Percentiles rank a stretch among this genome's conserved stretches.
Evolutionary conservation across 2,888 invertebrate species (phyloP).

Genomic region (Chrysomela aeneicollis): DNA sequence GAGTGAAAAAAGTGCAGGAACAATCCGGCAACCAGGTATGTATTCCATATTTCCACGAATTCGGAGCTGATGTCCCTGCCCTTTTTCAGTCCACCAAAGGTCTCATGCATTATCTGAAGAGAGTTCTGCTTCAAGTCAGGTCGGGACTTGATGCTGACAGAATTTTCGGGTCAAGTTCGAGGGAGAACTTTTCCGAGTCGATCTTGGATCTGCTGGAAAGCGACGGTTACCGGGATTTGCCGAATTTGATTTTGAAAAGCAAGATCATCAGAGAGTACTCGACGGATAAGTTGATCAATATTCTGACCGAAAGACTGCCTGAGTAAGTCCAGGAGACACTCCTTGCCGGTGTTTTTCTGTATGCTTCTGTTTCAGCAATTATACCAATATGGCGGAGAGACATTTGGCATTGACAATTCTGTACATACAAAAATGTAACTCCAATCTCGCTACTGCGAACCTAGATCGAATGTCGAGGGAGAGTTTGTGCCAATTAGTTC

Average conservation of each 20-base stretch:
- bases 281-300: conserved; percentile 64
- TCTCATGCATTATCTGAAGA: conserved; percentile 57
- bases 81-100: conserved; percentile 55
- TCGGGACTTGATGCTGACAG: conserved; percentile 62
- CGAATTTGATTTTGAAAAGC: conserved; percentile 64
- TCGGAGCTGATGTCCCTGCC: background rate
- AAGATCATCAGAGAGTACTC: conserved; percentile 65
- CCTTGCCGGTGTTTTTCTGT: background rate
- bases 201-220: conserved; percentile 60
- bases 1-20: conserved; percentile 58
- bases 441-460: conserved; percentile 61
- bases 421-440: conserved; percentile 65
- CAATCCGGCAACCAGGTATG: conserved; percentile 56
- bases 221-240: conserved; percentile 60
- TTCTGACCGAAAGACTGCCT: conserved; percentile 55
- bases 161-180: conserved; percentile 56
- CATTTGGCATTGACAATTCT: conserved; percentile 62
- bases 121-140: conserved; percentile 59
- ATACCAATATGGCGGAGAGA: conserved; percentile 55
- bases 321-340: conserved; percentile 40
- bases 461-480: conserved; percentile 60
- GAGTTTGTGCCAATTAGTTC: conserved; percentile 58
- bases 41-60: background rate
- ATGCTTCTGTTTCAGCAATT: conserved; percentile 26
- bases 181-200: conserved; percentile 59